These are phyloP conservation scores for Bufo gargarizans DNA, from an alignment of 2,113 vertebrate species.

Conservation along the genomic window DNA sequence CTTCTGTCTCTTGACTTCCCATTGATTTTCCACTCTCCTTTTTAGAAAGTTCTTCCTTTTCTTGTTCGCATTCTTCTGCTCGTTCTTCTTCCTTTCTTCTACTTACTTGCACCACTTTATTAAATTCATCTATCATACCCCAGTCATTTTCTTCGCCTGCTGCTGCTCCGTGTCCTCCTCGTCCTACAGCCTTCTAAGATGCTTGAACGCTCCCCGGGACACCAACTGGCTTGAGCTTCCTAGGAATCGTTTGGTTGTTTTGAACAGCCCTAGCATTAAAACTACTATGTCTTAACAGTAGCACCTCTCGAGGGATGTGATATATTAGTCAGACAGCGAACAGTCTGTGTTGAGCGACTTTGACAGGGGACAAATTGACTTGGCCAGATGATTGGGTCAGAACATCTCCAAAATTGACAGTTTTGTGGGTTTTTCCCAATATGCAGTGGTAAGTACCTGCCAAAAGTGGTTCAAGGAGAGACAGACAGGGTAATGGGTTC, in stretches of 20 bases:
- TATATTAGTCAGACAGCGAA: too few relatives aligned
- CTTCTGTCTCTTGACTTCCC: background rate
- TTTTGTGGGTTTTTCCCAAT: too few relatives aligned
- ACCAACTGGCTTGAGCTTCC: background rate
- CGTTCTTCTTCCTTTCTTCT: background rate
- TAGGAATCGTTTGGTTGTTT: background rate
- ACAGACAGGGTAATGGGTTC: too few relatives aligned
- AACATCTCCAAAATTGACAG: too few relatives aligned
- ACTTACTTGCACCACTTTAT: background rate
- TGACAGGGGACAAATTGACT: too few relatives aligned
- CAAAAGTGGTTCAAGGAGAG: too few relatives aligned
- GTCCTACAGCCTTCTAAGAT: constrained; percentile 2
- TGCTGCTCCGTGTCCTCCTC: constrained; percentile 2
- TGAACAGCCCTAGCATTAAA: too few relatives aligned
- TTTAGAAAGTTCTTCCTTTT: background rate
- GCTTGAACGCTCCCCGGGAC: background rate
- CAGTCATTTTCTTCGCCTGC: constrained; percentile 2
- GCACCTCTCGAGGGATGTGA: too few relatives aligned
- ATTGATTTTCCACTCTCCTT: background rate
- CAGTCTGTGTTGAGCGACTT: too few relatives aligned
- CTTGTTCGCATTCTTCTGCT: background rate
- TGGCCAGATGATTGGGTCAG: too few relatives aligned
- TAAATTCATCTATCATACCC: background rate
- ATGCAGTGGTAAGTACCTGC: too few relatives aligned
- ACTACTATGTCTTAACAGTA: too few relatives aligned